Evolutionary conservation across 2,888 invertebrate genomes (phyloP), one percentile per base, ranked within the genome.

Genomic region (Gibbula magus): DNA sequence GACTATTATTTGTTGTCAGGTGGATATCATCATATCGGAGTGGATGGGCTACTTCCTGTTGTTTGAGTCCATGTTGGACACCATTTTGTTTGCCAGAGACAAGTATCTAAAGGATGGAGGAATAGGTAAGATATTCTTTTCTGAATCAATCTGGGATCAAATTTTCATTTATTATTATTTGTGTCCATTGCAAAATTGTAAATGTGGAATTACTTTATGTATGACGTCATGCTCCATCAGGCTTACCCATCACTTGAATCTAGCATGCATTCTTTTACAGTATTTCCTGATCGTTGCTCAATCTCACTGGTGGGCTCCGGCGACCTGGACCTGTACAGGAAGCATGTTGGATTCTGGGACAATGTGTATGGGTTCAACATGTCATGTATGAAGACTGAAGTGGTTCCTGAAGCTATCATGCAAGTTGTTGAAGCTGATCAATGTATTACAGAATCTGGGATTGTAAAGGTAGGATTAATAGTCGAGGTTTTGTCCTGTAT

Each of bases 11-110:
- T 78, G 35, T 79, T 45, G 75, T n/a, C 83, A 91, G 89, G 93
- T 93, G 22, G 98, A 99, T 92, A 95, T 98, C 5, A 97, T 99
- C 86, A 95, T 99, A 2, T 98, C 98, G 0, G 99, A 99, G 93
- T 99, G 98, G 98, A 99, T 99, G 99, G 99, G 99, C 0, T 99
- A 99, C 92, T 98, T 99, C 92, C 94, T 99, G 56, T 93, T 99
- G 1, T 99, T 97, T 93, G 99, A 99, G 94, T 98, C 97, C 67
- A 99, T 99, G 99, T 92, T 99, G 81, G 98, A 98, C 91, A 97
- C 97, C 91, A 96, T 99, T 16, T 95, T 99, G 84, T 96, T 96
- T 92, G 93, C 93, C 2, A 85, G 93, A 88, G 96, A 98, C 88
- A 95, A 95, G 86, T 96, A 95, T 92, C 94, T 99, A 8, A 95